Evolutionary conservation across 2,888 invertebrate genomes (phyloP).

Genomic region (Pimpla rufipes): DNA sequence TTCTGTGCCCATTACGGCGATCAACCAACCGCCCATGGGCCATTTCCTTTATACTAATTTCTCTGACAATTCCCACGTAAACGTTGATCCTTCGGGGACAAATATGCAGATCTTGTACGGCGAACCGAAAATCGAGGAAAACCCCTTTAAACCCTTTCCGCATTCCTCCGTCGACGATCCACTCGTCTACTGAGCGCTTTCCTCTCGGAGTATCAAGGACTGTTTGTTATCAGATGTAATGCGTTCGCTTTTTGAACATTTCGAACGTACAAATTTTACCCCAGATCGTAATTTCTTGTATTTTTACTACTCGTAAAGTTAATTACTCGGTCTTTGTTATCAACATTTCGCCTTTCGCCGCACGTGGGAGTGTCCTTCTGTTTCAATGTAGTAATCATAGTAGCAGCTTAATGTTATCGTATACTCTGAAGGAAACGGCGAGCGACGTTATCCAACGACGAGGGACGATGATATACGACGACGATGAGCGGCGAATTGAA

Average conservation of each 20-base stretch:
- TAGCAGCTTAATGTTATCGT: slow-evolving; percentile 14
- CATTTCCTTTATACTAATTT: slow-evolving; percentile 59
- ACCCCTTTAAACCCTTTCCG: slow-evolving; percentile 63
- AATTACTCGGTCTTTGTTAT: slow-evolving; percentile 8
- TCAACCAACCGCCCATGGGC: slow-evolving; percentile 41
- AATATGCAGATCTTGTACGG: slow-evolving; percentile 54
- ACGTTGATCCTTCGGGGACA: slow-evolving; percentile 35
- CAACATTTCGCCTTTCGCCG: background rate
- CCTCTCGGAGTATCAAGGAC: background rate
- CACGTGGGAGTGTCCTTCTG: background rate
- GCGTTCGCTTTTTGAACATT: slow-evolving; percentile 3
- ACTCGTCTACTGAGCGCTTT: slow-evolving; percentile 50
- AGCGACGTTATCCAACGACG: background rate
- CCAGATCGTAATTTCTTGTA: slow-evolving; percentile 1
- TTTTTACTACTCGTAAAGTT: slow-evolving; percentile 19
- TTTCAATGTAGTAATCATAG: slow-evolving; percentile 5
- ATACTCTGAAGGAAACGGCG: slow-evolving; percentile 4
- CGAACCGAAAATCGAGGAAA: slow-evolving; percentile 46
- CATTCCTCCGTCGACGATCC: slow-evolving; percentile 60
- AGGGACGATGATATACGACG: background rate
- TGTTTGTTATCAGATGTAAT: slow-evolving; percentile 3
- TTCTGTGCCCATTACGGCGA: background rate
- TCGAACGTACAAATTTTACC: background rate
- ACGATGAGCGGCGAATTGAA: background rate
- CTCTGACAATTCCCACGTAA: slow-evolving; percentile 40